Evolutionary conservation across 1,140 invertebrate species (phyloP).

Genomic region (Liolophura sinensis): DNA sequence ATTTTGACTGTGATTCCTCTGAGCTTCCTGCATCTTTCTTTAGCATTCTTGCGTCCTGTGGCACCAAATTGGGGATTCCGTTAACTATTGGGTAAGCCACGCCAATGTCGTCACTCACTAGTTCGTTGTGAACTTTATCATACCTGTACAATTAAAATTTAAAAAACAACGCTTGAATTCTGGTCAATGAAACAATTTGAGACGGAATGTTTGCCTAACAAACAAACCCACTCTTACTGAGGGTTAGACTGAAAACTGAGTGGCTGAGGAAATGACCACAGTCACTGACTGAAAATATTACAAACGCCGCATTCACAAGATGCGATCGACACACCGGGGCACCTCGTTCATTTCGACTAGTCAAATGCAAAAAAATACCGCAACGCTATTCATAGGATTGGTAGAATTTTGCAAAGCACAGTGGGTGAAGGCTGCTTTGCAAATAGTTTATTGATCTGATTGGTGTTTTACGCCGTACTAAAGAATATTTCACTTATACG

Average conservation of each 20-base stretch:
- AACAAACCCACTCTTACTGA: neutral
- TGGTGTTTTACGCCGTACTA: too few relatives aligned
- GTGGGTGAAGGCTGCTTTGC: too few relatives aligned
- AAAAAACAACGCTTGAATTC: neutral
- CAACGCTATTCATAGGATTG: neutral
- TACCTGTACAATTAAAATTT: conserved; percentile 35
- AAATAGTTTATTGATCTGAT: too few relatives aligned
- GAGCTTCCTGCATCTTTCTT: conserved; percentile 14
- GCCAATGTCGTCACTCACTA: conserved; percentile 41
- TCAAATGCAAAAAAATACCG: neutral
- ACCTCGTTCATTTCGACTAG: too few relatives aligned
- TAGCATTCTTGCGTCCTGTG: conserved; percentile 41
- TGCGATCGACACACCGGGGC: too few relatives aligned
- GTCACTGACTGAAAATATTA: neutral
- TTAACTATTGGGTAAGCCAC: conserved; percentile 49
- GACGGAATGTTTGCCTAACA: neutral
- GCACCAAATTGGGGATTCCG: conserved; percentile 49
- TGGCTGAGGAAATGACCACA: neutral
- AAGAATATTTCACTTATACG: too few relatives aligned
- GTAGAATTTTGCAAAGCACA: too few relatives aligned
- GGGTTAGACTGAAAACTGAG: neutral
- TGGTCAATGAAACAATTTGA: neutral
- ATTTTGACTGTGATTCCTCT: neutral
- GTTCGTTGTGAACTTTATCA: conserved; percentile 39
- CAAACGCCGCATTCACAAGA: neutral